Base-by-base conservation (phyloP, 2,113 vertebrate species). In the Oreochromis aureus region DNA sequence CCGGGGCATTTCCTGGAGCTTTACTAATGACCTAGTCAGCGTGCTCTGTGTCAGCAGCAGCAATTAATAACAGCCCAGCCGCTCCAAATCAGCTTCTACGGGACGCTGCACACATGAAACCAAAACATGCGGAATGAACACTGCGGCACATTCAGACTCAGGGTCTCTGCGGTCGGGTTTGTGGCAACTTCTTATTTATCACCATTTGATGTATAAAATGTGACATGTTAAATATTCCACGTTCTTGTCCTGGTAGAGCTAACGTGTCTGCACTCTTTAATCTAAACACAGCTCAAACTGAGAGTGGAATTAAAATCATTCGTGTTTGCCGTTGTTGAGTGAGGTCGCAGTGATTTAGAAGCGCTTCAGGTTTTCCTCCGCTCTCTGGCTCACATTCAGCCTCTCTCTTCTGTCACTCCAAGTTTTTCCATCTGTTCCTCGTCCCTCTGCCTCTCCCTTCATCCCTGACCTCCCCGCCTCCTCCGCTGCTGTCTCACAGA, bases 1-100 rank as follows among this genome's bases (percentile, higher is more conserved):
- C 71, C 22, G 1, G 79, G 82, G 93, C 61, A 12, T 10, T 6
- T 27, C 76, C 55, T 32, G 83, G 76, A 83, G 90, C 84, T 76
- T 48, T 30, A 11, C 69, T 48, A 76, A 76, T 76, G 69, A 76
- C 24, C 69, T 11, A 19, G 71, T 76, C 24, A 5, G 44, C 44
- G 24, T 19, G 44, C 69, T 73, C 13, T 8, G 73, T 56, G 5
- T 59, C 81, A 30, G 41, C 80, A n/a, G 56, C 2, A 30, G 39
- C 55, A 5, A 46, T 82, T 48, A 82, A 61, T 82, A 0, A 82
- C 56, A 82, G 80, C 80, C 56, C 24, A 61, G 56, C 41, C 24
- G 3, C 39, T 81, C 16, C 34, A 5, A 27, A 58, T 12, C 24
- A 76, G 15, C 5, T 19, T 27, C 79, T 27, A 18, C 5, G 44